These are phyloP conservation scores for Ahaetulla prasina DNA, from an alignment of 2,113 vertebrate genomes.

Conservation along the genomic window DNA sequence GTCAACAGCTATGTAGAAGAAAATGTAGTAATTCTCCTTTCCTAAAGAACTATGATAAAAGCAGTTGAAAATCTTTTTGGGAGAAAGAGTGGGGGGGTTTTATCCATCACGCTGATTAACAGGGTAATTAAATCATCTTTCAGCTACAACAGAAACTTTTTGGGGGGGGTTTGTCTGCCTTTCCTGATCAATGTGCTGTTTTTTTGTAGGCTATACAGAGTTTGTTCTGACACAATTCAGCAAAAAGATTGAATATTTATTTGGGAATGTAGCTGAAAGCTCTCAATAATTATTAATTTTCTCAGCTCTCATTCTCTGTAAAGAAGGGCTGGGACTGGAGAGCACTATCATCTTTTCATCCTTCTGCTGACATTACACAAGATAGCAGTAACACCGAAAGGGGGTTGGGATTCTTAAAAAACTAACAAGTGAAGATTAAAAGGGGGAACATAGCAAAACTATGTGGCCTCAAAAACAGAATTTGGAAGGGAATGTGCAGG, in stretches of 20 bases:
- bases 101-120: background rate
- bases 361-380: background rate
- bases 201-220: background rate
- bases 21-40: background rate
- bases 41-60: background rate
- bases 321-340: background rate
- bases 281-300: background rate
- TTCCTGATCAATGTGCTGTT: background rate
- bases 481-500: too few species aligned
- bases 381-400: background rate
- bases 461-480: background rate
- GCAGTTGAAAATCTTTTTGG: background rate
- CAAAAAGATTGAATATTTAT: background rate
- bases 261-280: background rate
- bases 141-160: background rate
- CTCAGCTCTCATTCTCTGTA: background rate
- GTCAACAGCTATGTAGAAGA: background rate
- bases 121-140: background rate
- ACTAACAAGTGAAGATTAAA: background rate
- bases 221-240: background rate
- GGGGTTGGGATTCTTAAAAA: background rate
- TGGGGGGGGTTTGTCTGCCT: background rate
- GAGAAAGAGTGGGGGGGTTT: too few species aligned
- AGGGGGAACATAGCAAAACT: background rate
- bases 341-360: background rate